Evolutionary conservation across 2,113 vertebrate species (phyloP).

Genomic region (Forbesichthys agassizii): DNA sequence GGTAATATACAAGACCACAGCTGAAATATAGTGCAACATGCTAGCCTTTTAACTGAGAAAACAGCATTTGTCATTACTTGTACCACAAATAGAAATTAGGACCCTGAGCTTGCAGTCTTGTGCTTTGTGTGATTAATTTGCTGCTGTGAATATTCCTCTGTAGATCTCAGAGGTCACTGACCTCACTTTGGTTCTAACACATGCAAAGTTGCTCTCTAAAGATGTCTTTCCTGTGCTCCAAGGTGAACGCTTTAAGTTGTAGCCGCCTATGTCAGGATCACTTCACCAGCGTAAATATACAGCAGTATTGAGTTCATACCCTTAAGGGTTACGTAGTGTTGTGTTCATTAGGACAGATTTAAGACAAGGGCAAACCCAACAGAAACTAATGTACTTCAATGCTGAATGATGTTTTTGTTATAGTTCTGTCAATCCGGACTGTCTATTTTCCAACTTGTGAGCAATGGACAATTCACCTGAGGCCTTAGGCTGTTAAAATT

Average conservation of each 20-base stretch:
- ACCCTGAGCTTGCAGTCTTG: conserved; percentile 8
- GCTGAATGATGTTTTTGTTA: not conserved
- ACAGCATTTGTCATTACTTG: conserved; percentile 7
- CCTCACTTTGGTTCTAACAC: conserved; percentile 41
- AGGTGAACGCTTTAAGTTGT: conserved; percentile 7
- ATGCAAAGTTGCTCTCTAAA: conserved; percentile 16
- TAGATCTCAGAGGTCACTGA: conserved; percentile 27
- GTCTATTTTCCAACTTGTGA: too few species aligned
- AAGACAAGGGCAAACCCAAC: conserved; percentile 32
- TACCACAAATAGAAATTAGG: conserved; percentile 15
- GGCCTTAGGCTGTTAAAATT: too few species aligned
- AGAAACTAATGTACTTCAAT: conserved; percentile 38
- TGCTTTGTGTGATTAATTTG: conserved; percentile 14
- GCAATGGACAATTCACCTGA: too few species aligned
- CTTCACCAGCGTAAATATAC: conserved; percentile 6
- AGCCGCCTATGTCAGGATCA: conserved; percentile 1
- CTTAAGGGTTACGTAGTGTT: conserved; percentile 22
- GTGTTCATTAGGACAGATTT: conserved; percentile 30
- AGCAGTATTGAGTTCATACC: conserved; percentile 20
- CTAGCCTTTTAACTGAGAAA: conserved; percentile 18
- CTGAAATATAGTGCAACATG: conserved; percentile 22
- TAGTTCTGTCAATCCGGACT: too few species aligned
- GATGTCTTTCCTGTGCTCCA: conserved; percentile 6
- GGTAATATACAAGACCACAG: not conserved
- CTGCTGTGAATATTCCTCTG: conserved; percentile 25